A percentile compares a stretch with the other conserved stretches of the same genome.
phyloP scores from a whole-genome alignment of 1,140 invertebrate genomes.

The Plutomurus gul region DNA sequence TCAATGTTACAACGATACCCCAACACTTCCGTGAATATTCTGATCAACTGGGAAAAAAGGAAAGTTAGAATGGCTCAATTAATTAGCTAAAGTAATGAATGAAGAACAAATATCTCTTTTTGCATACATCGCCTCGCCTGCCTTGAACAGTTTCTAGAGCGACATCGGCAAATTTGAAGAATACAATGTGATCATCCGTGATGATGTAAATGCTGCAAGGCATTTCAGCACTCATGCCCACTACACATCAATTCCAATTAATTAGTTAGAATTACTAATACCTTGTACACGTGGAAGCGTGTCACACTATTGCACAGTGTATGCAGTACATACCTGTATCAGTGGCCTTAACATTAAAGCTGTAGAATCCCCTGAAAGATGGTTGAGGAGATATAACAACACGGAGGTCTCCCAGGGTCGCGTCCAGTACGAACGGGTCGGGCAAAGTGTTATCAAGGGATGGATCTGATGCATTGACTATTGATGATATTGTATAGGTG shows the following conservation, averaged over 20 bases:
- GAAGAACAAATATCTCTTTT: background rate
- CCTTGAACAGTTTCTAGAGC: background rate
- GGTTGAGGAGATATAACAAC: too few species aligned
- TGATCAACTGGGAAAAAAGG: conserved; percentile 16
- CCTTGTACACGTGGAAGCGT: too few species aligned
- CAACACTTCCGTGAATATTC: conserved; percentile 12
- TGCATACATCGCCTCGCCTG: too few species aligned
- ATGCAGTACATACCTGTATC: conserved; percentile 60
- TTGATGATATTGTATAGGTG: too few species aligned
- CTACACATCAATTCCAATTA: background rate
- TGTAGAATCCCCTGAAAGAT: conserved; percentile 64
- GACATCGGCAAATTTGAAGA: background rate
- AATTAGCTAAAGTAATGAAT: background rate
- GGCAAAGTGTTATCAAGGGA: too few species aligned
- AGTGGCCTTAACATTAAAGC: conserved; percentile 61
- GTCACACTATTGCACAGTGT: too few species aligned
- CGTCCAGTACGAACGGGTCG: too few species aligned
- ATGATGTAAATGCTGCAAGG: background rate
- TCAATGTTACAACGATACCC: conserved; percentile 11
- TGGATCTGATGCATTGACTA: too few species aligned
- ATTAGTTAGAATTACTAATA: background rate
- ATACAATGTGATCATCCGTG: background rate
- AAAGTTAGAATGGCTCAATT: background rate
- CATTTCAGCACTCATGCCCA: background rate
- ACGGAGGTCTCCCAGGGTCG: too few species aligned